Evolutionary conservation across 1,140 invertebrate species (phyloP).

Genomic region (Bombus affinis): DNA sequence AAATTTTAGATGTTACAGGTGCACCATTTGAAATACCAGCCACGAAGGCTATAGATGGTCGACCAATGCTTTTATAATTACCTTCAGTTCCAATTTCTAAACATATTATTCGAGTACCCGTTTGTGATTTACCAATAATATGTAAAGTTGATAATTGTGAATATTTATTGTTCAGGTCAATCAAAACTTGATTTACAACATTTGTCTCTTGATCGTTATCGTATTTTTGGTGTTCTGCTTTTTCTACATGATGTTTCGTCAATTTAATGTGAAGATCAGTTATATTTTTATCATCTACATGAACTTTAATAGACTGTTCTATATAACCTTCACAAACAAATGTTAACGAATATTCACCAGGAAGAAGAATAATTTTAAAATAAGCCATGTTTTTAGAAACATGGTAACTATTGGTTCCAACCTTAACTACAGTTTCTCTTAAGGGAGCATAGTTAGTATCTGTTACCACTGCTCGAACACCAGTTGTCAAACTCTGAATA

Average conservation of each 20-base stretch:
- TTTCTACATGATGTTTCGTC: conserved; percentile 20
- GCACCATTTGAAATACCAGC: conserved; percentile 72
- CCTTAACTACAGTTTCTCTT: conserved; percentile 86
- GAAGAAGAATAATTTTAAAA: conserved; percentile 87
- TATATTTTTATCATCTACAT: conserved; percentile 76
- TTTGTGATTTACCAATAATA: conserved; percentile 66
- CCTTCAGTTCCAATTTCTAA: conserved; percentile 73
- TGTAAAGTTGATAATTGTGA: conserved; percentile 72
- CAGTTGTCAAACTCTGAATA: conserved; percentile 82
- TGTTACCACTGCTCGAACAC: conserved; percentile 88
- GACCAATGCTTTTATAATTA: conserved; percentile 50
- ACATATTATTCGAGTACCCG: conserved; percentile 67
- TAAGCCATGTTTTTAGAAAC: conserved; percentile 87
- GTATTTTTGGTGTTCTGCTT: conserved; percentile 26
- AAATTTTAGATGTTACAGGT: conserved; percentile 73
- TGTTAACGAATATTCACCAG: conserved; percentile 85
- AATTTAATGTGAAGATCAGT: conserved; percentile 73
- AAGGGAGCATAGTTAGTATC: conserved; percentile 86
- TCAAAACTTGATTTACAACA: conserved; percentile 65
- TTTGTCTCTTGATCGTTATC: conserved; percentile 32
- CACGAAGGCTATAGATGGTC: conserved; percentile 75
- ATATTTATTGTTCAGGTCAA: conserved; percentile 73
- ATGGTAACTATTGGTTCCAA: conserved; percentile 84
- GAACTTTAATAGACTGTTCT: conserved; percentile 77
- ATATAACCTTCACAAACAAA: conserved; percentile 84